Evolutionary conservation across 2,797 vertebrate species (phyloP), one percentile per base, ranked within the genome.

Genomic region (Poecilia velifera): DNA sequence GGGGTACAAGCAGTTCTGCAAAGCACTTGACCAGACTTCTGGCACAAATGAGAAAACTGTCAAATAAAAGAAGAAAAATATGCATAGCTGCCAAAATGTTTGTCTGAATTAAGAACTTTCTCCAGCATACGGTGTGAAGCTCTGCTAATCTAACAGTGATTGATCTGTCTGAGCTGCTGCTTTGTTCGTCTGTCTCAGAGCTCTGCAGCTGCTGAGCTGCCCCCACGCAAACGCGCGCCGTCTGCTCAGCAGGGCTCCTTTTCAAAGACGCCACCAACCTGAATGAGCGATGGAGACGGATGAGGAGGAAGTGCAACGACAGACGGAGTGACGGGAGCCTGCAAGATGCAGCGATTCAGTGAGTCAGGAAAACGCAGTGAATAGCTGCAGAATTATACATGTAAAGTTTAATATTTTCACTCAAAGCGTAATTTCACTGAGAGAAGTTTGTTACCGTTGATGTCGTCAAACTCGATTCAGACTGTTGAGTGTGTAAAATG

Each of bases 151-250:
- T 81, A 77, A 82, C 73, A 70, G 80, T 59, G 84, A 90, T 71
- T 87, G 89, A 91, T 91, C 85, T 51, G 66, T 83, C 71, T 81
- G 71, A 82, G 76, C 83, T 81, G 80, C 81, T 76, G 83, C 74
- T 83, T 84, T 86, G 73, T 87, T 76, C 78, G 0, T 14, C 84
- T 76, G 82, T 81, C 75, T 84, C 78, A 45, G 75, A 64, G 53
- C 82, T 88, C 84, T 78, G 83, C 84, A 86, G 89, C 87, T 84
- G 88, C 89, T 87, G 59, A 76, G 82, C 81, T 88, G 87, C 80
- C 81, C 82, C 49, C 28, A 53, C 20, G 22, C 72, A 80, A 85
- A 85, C 28, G n/a, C 45, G 72, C 73, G 45, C 80, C 77, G 80
- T 85, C 76, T 84, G 86, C 84, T 82, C 79, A 64, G 78, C 25